These are phyloP conservation scores for Zelostemma sp. DNA, from an alignment of 1,140 invertebrate species.

Conservation along the genomic window DNA sequence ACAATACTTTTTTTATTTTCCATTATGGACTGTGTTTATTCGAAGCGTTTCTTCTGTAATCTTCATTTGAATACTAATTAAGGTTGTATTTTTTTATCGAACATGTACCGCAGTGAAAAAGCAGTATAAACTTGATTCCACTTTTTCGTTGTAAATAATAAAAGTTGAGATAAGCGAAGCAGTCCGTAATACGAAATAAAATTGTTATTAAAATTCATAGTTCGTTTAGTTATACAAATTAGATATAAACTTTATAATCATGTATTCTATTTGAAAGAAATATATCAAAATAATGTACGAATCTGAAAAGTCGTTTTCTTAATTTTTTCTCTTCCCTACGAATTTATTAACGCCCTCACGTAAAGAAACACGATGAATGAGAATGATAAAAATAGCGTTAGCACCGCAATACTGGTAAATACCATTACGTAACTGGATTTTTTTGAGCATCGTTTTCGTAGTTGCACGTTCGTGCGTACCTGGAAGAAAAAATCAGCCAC, in stretches of 20 bases:
- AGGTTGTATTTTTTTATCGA: conserved; percentile 5
- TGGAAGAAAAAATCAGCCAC: no score
- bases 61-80: conserved; percentile 5
- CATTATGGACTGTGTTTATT: conserved; percentile 24
- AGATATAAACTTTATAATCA: conserved; percentile 43
- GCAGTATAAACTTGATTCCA: no score
- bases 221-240: conserved; percentile 44
- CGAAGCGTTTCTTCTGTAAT: no score
- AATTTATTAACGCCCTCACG: neutral
- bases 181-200: conserved; percentile 33
- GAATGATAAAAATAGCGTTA: conserved; percentile 10
- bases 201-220: conserved; percentile 41
- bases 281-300: conserved; percentile 45
- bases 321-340: neutral
- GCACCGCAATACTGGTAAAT: neutral
- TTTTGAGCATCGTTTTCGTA: neutral
- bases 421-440: neutral
- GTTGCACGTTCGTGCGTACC: neutral
- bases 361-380: conserved; percentile 5
- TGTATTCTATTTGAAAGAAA: conserved; percentile 49
- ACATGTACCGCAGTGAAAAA: no score
- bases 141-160: no score
- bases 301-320: neutral
- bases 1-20: conserved; percentile 35
- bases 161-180: conserved; percentile 2